phyloP scores from a whole-genome alignment of 2,113 vertebrate species.

The Oriolus oriolus region DNA sequence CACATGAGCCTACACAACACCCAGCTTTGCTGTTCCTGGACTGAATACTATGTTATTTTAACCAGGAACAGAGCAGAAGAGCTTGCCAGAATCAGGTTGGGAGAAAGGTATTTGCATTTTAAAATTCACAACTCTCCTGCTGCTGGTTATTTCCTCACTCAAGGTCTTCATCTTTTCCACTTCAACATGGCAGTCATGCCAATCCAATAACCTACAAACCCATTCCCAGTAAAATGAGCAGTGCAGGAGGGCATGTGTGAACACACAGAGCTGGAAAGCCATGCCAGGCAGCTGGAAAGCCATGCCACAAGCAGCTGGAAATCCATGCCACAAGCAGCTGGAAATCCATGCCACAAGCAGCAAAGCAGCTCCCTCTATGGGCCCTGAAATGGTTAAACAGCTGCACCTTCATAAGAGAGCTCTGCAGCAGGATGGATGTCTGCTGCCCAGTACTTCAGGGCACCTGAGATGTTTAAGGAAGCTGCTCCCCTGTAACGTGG shows the following conservation, averaged over 20 bases:
- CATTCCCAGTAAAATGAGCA: background rate
- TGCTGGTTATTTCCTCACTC: background rate
- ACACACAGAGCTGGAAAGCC: background rate
- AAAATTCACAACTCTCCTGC: background rate
- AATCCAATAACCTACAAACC: background rate
- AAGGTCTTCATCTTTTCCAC: background rate
- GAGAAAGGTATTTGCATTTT: background rate
- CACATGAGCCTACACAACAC: background rate
- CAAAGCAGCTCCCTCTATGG: slow-evolving; percentile 21
- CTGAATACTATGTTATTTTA: background rate
- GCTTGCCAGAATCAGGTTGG: background rate
- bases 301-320: background rate
- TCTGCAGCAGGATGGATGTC: background rate
- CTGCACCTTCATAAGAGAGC: background rate
- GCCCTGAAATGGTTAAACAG: background rate
- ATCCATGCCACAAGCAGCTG: background rate
- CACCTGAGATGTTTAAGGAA: background rate
- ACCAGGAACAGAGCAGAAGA: rapidly evolving
- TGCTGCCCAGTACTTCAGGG: background rate
- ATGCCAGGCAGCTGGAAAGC: background rate
- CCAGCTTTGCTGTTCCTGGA: background rate
- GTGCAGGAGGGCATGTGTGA: background rate
- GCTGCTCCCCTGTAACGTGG: background rate
- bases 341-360: background rate
- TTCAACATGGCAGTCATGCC: background rate